Percentiles rank a stretch among this genome's conserved stretches.
These are phyloP conservation scores for Poecilus cupreus DNA, from an alignment of 2,888 invertebrate species.

Conservation along the genomic window DNA sequence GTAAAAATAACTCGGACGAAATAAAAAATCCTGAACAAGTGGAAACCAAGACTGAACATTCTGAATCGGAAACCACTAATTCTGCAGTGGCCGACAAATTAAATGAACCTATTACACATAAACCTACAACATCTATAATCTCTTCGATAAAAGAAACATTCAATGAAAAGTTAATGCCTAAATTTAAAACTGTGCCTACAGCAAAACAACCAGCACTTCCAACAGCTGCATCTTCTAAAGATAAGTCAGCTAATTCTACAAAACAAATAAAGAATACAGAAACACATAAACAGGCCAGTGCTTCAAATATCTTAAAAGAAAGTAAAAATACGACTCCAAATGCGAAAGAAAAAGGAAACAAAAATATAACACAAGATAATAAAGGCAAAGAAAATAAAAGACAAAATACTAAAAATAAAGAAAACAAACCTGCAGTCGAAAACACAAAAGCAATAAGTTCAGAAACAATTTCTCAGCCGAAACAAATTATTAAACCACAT, in stretches of 20 bases:
- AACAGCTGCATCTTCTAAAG: not conserved
- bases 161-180: constrained; percentile 46
- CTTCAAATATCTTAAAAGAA: constrained; percentile 3
- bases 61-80: not conserved
- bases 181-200: not conserved
- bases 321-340: not conserved
- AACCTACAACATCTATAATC: constrained; percentile 18
- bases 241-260: constrained; percentile 10
- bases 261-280: constrained; percentile 27
- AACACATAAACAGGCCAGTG: not conserved
- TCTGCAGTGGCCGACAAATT: not conserved
- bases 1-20: not conserved
- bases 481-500: not conserved
- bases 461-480: not conserved
- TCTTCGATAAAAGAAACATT: constrained; percentile 20
- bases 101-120: constrained; percentile 7
- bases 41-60: not conserved
- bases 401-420: not conserved
- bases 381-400: not conserved
- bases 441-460: not conserved
- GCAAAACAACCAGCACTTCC: not conserved
- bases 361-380: not conserved
- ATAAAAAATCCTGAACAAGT: not conserved
- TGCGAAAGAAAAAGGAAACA: not conserved
- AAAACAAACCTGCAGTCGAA: not conserved